phyloP scores from a whole-genome alignment of 2,113 vertebrate genomes.

The Psephotus haematonotus region DNA sequence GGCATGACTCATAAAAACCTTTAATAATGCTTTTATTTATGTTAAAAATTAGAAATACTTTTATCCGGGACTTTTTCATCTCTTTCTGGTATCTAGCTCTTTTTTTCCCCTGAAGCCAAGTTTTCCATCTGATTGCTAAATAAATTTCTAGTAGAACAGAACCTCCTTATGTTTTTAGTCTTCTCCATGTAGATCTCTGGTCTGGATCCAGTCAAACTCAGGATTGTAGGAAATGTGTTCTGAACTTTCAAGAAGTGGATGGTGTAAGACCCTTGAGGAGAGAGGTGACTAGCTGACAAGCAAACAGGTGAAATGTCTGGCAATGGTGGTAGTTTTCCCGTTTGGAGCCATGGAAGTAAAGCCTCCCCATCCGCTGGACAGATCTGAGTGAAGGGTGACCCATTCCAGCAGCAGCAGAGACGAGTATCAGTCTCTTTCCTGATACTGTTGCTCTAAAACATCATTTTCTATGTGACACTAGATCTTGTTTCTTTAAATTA shows the following conservation, averaged over 20 bases:
- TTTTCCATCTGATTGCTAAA: conserved; percentile 2
- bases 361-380: background rate
- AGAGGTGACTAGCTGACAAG: background rate
- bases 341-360: background rate
- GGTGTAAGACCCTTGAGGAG: background rate
- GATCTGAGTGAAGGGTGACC: background rate
- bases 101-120: background rate
- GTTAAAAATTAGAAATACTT: conserved; percentile 14
- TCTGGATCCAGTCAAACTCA: background rate
- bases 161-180: conserved; percentile 15
- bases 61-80: background rate
- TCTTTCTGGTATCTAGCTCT: background rate
- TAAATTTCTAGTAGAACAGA: conserved; percentile 43
- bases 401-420: background rate
- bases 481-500: background rate
- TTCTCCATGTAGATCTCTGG: background rate
- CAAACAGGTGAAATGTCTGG: background rate
- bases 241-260: background rate
- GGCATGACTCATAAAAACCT: background rate
- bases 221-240: background rate
- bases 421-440: background rate
- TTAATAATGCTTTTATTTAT: background rate
- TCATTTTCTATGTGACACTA: background rate
- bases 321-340: background rate
- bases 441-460: background rate